Base-by-base conservation (phyloP, 2,888 invertebrate genomes). In the Pterostichus madidus region DNA sequence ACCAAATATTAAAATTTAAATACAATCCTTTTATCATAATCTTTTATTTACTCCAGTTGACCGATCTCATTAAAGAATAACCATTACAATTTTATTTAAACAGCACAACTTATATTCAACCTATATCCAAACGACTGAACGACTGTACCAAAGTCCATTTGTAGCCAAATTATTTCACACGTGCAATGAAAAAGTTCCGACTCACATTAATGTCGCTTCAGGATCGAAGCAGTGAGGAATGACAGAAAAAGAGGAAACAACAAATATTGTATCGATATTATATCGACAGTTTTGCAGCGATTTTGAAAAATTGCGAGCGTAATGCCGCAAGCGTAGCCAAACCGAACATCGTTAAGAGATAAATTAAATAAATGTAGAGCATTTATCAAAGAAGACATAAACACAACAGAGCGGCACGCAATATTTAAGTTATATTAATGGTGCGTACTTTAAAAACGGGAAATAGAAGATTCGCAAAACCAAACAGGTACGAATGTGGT, bases 351-450 rank as follows among this genome's bases (percentile, higher is more conserved):
- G 80, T 56, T 80, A 80, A 17, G 52, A 80, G 73, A 80, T 80
- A 80, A 80, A 80, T 80, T 80, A 80, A 80, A 80, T 80, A 80
- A 80, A 80, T 80, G 80, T 80, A 73, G 53, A 46, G 53, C 73
- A 73, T 80, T 80, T 80, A 80, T 80, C 80, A 80, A 80, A 71
- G 17, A 32, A 46, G 53, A 73, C 59, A 53, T 71, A 31, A 53
- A 24, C 71, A 80, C 53, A 53, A 35, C 80, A 24, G 53, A 6
- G 39, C 68, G 68, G 71, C 80, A 80, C 80, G 80, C 80, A 39
- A 80, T 80, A 80, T 80, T 80, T 80, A 80, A 80, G 80, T 73
- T 80, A 80, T 80, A 80, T 80, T 80, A 80, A 80, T 80, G 71
- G 78, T 32, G 78, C 78, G 17, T 44, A 61, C 78, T 78, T 78